Evolutionary conservation across 2,888 invertebrate species (phyloP).

Genomic region (Perithous albicinctus): DNA sequence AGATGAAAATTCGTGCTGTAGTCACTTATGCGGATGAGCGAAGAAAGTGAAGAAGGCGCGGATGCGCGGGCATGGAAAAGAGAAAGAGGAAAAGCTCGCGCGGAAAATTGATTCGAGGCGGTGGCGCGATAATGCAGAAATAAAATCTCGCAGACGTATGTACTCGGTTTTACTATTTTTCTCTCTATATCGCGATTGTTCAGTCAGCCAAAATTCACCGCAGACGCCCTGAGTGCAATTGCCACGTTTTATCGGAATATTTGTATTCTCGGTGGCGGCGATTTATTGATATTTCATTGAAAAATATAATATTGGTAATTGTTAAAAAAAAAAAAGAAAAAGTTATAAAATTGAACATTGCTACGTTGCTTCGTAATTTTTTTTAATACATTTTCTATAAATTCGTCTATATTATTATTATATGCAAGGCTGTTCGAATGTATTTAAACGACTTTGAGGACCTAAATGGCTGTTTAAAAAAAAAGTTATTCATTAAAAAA

Average conservation of each 20-base stretch:
- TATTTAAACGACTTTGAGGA: too few species aligned
- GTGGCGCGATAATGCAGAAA: conserved; percentile 69
- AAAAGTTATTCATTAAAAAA: too few species aligned
- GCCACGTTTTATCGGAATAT: conserved; percentile 7
- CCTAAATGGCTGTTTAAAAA: too few species aligned
- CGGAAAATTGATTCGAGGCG: conserved; percentile 68
- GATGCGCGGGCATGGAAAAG: not conserved
- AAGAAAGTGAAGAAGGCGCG: conserved; percentile 37
- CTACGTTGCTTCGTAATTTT: too few species aligned
- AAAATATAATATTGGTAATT: not conserved
- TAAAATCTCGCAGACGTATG: conserved; percentile 66
- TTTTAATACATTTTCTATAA: too few species aligned
- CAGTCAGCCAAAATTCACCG: conserved; percentile 32
- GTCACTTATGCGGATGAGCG: conserved; percentile 65
- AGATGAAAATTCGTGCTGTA: conserved; percentile 59
- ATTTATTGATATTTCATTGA: not conserved
- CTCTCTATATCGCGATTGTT: conserved; percentile 45
- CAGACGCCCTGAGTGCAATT: conserved; percentile 12
- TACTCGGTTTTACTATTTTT: conserved; percentile 43
- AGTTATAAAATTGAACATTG: too few species aligned
- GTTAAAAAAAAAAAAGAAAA: too few species aligned
- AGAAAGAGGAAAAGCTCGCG: conserved; percentile 47
- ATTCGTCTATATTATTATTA: too few species aligned
- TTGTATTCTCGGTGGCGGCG: not conserved
- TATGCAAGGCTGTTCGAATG: too few species aligned